Evolutionary conservation across 2,797 vertebrate genomes (phyloP).

Genomic region (Chromis chromis): DNA sequence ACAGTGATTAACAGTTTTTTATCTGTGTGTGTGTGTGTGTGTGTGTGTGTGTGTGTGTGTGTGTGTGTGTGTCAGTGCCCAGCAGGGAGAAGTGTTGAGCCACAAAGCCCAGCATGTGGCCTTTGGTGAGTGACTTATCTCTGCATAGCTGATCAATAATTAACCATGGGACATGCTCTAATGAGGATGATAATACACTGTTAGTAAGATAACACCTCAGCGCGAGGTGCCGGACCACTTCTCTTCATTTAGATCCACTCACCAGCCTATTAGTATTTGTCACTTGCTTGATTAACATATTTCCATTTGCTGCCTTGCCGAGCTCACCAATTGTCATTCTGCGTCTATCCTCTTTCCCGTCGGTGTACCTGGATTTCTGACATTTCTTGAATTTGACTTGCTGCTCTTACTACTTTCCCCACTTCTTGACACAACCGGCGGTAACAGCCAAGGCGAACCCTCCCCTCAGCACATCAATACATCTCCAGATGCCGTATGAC

Average conservation of each 20-base stretch:
- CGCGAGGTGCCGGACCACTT: constrained; percentile 50
- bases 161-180: constrained; percentile 79
- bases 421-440: constrained; percentile 48
- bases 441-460: constrained; percentile 22
- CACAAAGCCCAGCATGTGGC: constrained; percentile 66
- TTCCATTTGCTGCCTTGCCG: constrained; percentile 30
- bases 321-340: constrained; percentile 18
- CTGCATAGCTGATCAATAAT: constrained; percentile 85
- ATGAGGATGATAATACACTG: constrained; percentile 80
- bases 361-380: background rate
- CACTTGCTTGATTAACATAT: constrained; percentile 57
- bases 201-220: constrained; percentile 73
- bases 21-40: constrained; percentile 2
- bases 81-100: constrained; percentile 55
- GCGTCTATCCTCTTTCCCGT: background rate
- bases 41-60: constrained; percentile 27
- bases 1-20: constrained; percentile 56
- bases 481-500: constrained; percentile 76
- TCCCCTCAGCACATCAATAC: constrained; percentile 64
- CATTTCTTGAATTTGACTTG: constrained; percentile 4
- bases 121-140: constrained; percentile 74
- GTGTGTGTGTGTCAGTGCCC: constrained; percentile 44
- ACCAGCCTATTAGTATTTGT: constrained; percentile 65
- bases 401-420: background rate
- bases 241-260: constrained; percentile 70